Percentiles rank a stretch among this genome's conserved stretches.
Conservation (phyloP, 1,140 invertebrate species). For the Zeugodacus cucurbitae region DNA sequence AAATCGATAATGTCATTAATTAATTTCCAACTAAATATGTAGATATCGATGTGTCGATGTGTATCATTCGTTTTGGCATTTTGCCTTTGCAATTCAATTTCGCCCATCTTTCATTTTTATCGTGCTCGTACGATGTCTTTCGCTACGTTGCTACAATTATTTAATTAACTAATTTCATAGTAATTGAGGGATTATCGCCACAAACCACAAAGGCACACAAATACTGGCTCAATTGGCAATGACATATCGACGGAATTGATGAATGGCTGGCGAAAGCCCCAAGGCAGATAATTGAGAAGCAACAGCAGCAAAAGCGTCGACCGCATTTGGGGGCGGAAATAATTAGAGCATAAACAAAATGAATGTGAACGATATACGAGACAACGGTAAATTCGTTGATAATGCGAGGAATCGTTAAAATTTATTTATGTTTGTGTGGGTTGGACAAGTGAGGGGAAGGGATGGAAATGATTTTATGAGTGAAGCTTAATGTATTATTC, state of each 20-base stretch:
- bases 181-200: neutral
- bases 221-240: neutral
- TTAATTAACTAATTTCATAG: constrained; percentile 29
- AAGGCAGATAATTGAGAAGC: neutral
- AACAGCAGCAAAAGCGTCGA: neutral
- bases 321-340: neutral
- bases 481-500: neutral
- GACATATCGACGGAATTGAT: neutral
- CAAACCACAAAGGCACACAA: neutral
- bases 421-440: too few relatives aligned
- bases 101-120: neutral
- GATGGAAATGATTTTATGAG: neutral
- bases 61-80: neutral
- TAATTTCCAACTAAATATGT: neutral
- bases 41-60: neutral
- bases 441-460: neutral
- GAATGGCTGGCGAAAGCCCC: neutral
- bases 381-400: neutral
- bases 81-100: neutral
- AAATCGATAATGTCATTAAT: neutral
- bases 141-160: neutral
- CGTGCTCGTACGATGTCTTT: neutral
- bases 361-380: neutral
- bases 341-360: neutral
- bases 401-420: neutral